A percentile compares a stretch with the other conserved stretches of the same genome.
These are phyloP conservation scores for Acholoe squamosa DNA, from an alignment of 2,888 invertebrate species.

Conservation along the genomic window DNA sequence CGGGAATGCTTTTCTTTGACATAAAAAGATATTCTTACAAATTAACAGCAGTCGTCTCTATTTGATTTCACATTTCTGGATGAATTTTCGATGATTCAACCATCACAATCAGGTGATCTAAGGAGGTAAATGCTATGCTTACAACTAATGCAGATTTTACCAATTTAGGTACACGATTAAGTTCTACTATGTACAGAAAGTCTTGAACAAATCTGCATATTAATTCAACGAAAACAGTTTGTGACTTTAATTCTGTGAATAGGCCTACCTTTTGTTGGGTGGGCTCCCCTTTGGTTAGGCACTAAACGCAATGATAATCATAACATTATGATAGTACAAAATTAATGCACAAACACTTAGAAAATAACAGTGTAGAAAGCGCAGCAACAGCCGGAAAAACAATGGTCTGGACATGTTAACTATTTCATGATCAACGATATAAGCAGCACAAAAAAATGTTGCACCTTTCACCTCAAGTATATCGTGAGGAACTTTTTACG, in stretches of 20 bases:
- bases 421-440: not conserved
- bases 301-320: not conserved
- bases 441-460: not conserved
- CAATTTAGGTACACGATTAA: not conserved
- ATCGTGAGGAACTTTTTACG: too few species aligned
- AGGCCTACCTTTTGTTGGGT: not conserved
- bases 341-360: not conserved
- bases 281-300: not conserved
- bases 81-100: not conserved
- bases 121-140: not conserved
- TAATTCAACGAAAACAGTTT: not conserved
- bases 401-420: not conserved
- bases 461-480: not conserved
- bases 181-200: not conserved
- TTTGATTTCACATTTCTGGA: not conserved
- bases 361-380: conserved; percentile 14
- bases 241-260: not conserved
- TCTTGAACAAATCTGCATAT: not conserved
- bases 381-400: conserved; percentile 18
- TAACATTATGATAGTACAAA: not conserved
- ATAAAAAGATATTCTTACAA: not conserved
- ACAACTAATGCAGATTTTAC: not conserved
- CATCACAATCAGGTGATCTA: conserved; percentile 13
- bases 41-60: not conserved
- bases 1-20: conserved; percentile 35